Base-by-base conservation (phyloP, 2,797 vertebrate genomes). In the Spinus olivaceus region DNA sequence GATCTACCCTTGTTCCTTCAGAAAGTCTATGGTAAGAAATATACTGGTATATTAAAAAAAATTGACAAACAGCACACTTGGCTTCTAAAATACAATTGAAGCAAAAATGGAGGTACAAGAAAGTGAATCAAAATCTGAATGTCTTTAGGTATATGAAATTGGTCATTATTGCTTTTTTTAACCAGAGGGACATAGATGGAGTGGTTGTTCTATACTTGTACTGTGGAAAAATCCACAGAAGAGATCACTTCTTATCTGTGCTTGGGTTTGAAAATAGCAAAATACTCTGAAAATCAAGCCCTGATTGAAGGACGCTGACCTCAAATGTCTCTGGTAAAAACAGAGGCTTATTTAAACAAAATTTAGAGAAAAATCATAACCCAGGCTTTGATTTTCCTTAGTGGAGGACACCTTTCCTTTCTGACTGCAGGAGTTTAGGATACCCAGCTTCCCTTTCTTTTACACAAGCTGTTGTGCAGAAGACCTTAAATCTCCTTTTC, bases 141-240 rank as follows among this genome's bases (percentile, higher is more conserved):
- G 2, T n/a, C 30, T 88, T 59, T 42, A 81, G 20, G 23, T 49
- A 56, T 22, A 41, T n/a, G 10, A 41, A 11, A 57, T 23, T 23
- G 5, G 15, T 64, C 16, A 24, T 44, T 63, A 49, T 5, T 41
- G 4, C 0, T 57, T 57, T 56, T 33, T 4, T 73, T 46, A 82
- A 65, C 8, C 0, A 2, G 14, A 14, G 8, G 2, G 1, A n/a
- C 3, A 1, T 5, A 8, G 2, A 9, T 2, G 1, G 12, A 6
- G 6, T 5, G 0, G 1, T 18, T 44, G 3, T 74, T 87, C 37
- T 49, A 3, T 30, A 32, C 37, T 60, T 71, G 8, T 47, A 14
- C 12, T 11, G 1, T 13, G 3, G 13, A 2, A 69, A 81, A 69
- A 13, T 24, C 6, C 21, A 66, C 3, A 6, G 44, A 61, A 79